Base-by-base conservation (phyloP, 2,888 invertebrate genomes). In the Acrocyrtus sp. region DNA sequence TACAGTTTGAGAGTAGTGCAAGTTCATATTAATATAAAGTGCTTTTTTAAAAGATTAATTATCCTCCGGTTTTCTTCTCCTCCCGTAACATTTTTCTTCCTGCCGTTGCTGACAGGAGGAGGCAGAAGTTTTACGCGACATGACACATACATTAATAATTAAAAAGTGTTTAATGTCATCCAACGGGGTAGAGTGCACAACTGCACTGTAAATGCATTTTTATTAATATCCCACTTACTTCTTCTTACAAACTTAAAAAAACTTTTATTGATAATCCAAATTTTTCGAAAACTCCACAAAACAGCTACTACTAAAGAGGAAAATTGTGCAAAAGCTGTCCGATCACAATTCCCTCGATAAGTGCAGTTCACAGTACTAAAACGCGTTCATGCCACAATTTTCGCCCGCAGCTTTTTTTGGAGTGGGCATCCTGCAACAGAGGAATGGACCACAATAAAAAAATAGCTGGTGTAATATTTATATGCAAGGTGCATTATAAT, bases 401-500 rank as follows among this genome's bases (percentile, higher is more conserved):
- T 10, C 8, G 39, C 12, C 15, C 10, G 34, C 19, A 17, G 34
- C 15, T 24, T 39, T 15, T 5, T 15, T 15, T 4, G 6, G 43
- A 27, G 1, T 19, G 27, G 26, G 47, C 45, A 60, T 47, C 58
- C 45, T 45, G 58, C 58, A 22, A 27, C 4, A 48, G 12, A 21
- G 22, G 4, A 48, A 19, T 48, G n/a, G 24, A 47, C 19, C 17
- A 19, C 12, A 47, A 8, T 12, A 24, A 41, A 39, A 21, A 39
- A 24, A 54, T 17, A 47, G 6, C 12, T 27, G 19, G 21, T 29
- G n/a, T 17, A 17, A 19, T 53, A 17, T 17, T 27, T 19, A 19
- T 29, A 54, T 34, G 54, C 24, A 41, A n/a, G 21, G n/a, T 24
- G 56, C 56, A 41, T 56, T 41, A n/a, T 15, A 27, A 45, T 45